A percentile compares a stretch with the other conserved stretches of the same genome.
These are phyloP conservation scores for Agrotis exclamationis DNA, from an alignment of 2,888 invertebrate genomes.

Conservation along the genomic window DNA sequence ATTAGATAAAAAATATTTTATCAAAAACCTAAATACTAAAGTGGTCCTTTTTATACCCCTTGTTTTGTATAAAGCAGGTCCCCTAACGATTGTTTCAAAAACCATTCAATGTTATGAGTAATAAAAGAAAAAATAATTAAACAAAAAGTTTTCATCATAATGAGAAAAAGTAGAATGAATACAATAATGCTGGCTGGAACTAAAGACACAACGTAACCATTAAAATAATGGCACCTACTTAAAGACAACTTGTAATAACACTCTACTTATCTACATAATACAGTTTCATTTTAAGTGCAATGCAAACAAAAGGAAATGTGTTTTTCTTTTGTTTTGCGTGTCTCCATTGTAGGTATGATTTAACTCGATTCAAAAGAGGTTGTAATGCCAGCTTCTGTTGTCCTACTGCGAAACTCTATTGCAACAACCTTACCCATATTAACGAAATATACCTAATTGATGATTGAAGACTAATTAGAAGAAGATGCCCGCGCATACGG, in stretches of 20 bases:
- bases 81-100: too few species aligned
- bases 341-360: not conserved
- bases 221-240: too few species aligned
- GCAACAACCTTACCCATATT: not conserved
- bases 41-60: too few species aligned
- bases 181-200: not conserved
- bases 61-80: too few species aligned
- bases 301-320: conserved; percentile 1
- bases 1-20: too few species aligned
- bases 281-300: not conserved
- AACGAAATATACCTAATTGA: too few species aligned
- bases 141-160: not conserved
- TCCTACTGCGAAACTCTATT: not conserved
- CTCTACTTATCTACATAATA: not conserved
- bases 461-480: too few species aligned
- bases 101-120: too few species aligned
- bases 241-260: not conserved
- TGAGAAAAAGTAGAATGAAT: not conserved
- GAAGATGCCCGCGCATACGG: too few species aligned
- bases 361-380: not conserved
- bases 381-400: not conserved
- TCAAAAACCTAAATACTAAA: too few species aligned
- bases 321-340: not conserved
- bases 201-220: not conserved
- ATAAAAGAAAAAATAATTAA: not conserved